Evolutionary conservation across 1,140 invertebrate species (phyloP), one percentile per base, ranked within the genome.

Genomic region (Helicoverpa zea): DNA sequence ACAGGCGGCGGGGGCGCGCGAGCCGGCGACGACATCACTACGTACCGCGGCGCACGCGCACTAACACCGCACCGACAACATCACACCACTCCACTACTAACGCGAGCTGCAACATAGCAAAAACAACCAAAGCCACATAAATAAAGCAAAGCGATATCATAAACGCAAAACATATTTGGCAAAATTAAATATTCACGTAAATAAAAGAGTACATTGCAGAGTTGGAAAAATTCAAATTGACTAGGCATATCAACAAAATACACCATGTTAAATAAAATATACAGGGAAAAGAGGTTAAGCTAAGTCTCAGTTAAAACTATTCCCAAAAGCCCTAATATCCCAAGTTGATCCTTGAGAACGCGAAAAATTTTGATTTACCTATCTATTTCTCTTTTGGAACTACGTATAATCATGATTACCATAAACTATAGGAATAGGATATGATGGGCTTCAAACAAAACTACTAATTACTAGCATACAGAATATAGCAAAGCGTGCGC

Each of bases 51-150:
- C 80, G 84, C 77, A 72, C 79, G 72, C 79, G 82, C 85, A 92
- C 86, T 91, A 92, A 81, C 87, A 88, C 81, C 83, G 78, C 64
- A 75, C 81, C 87, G 83, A 79, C 90, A 88, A 91, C 90, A 92
- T 89, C 86, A 89, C 90, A 88, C 86, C 89, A 90, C 89, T 85
- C 82, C 85, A 91, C 92, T 93, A 91, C 81, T 89, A 89, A 92
- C 89, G 87, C 87, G 89, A 86, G 87, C 93, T 95, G 94, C 90
- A 94, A 94, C 90, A 94, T 78, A 92, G 89, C 85, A 91, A 74
- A 89, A 84, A 90, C 88, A 86, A 88, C 85, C 84, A 88, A 91
- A 90, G 89, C 89, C 86, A 89, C 87, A 81, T 90, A 92, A 93
- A 92, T 93, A 90, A 92, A 93, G 88, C 89, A 54, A 88, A 91